Base-by-base conservation (phyloP, 2,888 invertebrate genomes). In the Ferdinandea cuprea region DNA sequence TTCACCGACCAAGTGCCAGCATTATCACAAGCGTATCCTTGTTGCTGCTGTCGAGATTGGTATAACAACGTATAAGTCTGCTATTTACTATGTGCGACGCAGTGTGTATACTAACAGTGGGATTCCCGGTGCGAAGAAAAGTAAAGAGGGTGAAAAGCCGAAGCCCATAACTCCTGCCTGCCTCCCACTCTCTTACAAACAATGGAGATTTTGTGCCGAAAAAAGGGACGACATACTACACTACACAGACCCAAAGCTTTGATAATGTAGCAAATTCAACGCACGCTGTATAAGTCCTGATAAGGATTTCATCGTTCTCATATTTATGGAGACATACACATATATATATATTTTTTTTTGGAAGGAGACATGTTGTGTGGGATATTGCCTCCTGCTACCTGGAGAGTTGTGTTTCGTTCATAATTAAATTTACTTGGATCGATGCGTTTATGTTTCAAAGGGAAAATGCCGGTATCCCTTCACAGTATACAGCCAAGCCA, bases 401-500 rank as follows among this genome's bases (percentile, higher is more conserved):
- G 50, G 61, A 40, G 40, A 35, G 21, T 44, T 30, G 59, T 30
- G 44, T 61, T 54, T 54, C 25, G 54, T 48, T 68, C 17, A 37
- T 69, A 69, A 80, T 80, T 80, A 74, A 74, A 74, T 80, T 74
- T 79, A 32, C 59, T 66, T 68, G 79, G 74, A 79, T 79, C 79
- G 74, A 74, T 79, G 63, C 69, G 50, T 63, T 63, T 46, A 58
- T 42, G 66, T 58, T 69, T 76, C 63, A 44, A 48, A 11, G 48
- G 56, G 42, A 44, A 69, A 69, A 74, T 63, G 44, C 74, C 80
- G 80, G 74, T 58, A 44, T 63, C 15, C 28, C 42, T 25, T 54
- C 15, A 52, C 3, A 52, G 25, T 42, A 37, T n/a, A n/a, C n/a
- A n/a, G n/a, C n/a, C 13, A 9, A 3, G 9, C 9, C 19, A 19